These are phyloP conservation scores for rabbit (Oryctolagus cuniculus) DNA, from an alignment of 2,113 vertebrate species.

Conservation along the genomic window DNA sequence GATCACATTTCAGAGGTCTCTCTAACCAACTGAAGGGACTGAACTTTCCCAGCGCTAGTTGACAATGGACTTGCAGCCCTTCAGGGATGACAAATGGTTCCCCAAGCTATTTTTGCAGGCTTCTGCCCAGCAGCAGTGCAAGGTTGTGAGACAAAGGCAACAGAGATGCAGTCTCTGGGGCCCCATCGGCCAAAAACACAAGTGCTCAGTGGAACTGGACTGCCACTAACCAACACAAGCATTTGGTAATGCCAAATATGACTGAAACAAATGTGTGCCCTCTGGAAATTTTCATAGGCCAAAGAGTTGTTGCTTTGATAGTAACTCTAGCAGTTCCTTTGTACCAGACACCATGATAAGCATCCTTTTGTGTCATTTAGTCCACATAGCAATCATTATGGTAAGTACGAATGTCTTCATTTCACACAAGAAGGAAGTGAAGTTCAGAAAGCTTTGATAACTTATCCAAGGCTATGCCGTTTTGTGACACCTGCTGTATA, in stretches of 20 bases:
- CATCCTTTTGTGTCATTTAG: not conserved
- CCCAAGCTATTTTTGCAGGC: not conserved
- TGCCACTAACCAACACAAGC: not conserved
- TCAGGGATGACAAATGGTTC: not conserved
- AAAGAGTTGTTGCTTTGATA: not conserved
- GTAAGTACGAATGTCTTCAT: not conserved
- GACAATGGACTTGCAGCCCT: not conserved
- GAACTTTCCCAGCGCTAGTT: not conserved
- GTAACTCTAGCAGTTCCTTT: not conserved
- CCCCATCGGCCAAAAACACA: not conserved
- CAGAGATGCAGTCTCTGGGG: not conserved
- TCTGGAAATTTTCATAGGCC: not conserved
- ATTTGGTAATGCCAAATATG: not conserved
- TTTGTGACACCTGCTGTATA: not conserved
- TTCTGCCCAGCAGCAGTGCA: not conserved
- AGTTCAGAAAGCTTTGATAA: not conserved
- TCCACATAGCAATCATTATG: not conserved
- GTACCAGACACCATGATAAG: not conserved
- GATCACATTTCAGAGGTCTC: conserved; percentile 1
- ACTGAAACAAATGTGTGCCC: conserved; percentile 2
- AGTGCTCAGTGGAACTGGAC: not conserved
- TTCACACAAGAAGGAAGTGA: not conserved
- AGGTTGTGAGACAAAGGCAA: not conserved
- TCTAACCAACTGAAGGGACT: not conserved
- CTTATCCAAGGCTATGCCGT: not conserved